phyloP scores from a whole-genome alignment of 2,113 vertebrate genomes.

The Mohoua ochrocephala region DNA sequence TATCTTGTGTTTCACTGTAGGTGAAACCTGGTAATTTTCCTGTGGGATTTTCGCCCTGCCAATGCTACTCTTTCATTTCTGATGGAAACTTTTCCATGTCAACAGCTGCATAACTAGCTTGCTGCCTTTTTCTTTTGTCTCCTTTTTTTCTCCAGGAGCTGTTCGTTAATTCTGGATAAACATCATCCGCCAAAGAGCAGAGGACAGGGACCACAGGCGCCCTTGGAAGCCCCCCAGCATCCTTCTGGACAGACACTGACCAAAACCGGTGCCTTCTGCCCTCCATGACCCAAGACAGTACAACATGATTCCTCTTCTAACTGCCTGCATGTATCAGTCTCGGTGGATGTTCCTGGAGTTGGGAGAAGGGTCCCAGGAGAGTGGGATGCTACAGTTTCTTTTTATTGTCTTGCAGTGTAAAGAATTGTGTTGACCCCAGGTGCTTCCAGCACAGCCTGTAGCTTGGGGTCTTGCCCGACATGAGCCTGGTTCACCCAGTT shows the following conservation, averaged over 20 bases:
- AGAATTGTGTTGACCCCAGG: neutral
- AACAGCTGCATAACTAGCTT: neutral
- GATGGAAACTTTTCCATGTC: neutral
- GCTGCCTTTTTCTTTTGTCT: constrained; percentile 6
- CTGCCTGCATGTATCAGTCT: constrained; percentile 21
- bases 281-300: neutral
- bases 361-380: neutral
- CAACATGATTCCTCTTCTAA: neutral
- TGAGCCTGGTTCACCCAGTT: neutral
- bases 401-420: neutral
- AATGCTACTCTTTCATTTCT: neutral
- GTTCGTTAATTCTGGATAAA: constrained; percentile 60
- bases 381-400: neutral
- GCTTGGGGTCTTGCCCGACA: neutral
- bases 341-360: neutral
- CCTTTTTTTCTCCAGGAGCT: constrained; percentile 43
- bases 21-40: neutral
- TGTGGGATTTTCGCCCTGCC: neutral
- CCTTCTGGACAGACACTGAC: constrained; percentile 39
- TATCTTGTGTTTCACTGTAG: neutral
- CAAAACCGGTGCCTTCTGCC: constrained; percentile 57
- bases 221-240: constrained; percentile 17
- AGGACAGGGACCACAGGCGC: neutral
- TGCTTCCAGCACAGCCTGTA: neutral
- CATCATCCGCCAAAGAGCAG: neutral